Evolutionary conservation across 2,888 invertebrate species (phyloP).

Genomic region (Apamea epomidion): DNA sequence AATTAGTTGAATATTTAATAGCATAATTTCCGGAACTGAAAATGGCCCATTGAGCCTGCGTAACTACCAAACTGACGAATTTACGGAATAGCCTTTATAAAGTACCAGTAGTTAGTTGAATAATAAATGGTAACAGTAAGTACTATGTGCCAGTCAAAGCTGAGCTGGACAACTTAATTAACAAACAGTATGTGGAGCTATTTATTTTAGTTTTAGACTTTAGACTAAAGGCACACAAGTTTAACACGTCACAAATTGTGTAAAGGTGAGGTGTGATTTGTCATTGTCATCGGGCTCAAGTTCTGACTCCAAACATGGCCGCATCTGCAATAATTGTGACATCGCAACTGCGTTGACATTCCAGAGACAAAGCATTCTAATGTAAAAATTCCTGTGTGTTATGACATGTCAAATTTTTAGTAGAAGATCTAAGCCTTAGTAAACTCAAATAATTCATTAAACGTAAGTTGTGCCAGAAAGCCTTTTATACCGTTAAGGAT

Average conservation of each 20-base stretch:
- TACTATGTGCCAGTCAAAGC: slow-evolving; percentile 10
- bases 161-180: slow-evolving; percentile 10
- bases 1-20: neutral
- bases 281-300: neutral
- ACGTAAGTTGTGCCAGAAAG: too few species aligned
- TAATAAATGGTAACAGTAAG: slow-evolving; percentile 19
- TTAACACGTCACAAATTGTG: neutral
- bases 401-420: too few species aligned
- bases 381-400: too few species aligned
- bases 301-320: neutral
- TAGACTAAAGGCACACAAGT: neutral
- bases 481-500: too few species aligned
- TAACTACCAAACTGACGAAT: slow-evolving; percentile 12
- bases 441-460: too few species aligned
- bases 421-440: too few species aligned
- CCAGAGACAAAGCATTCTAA: too few species aligned
- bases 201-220: slow-evolving; percentile 12
- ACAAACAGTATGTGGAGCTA: neutral
- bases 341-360: too few species aligned
- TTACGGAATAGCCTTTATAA: neutral
- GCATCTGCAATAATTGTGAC: neutral
- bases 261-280: neutral
- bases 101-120: slow-evolving; percentile 16
- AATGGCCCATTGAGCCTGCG: neutral
- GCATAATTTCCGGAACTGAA: neutral